Conservation (phyloP, 2,113 vertebrate genomes). For the Cinclus cinclus region DNA sequence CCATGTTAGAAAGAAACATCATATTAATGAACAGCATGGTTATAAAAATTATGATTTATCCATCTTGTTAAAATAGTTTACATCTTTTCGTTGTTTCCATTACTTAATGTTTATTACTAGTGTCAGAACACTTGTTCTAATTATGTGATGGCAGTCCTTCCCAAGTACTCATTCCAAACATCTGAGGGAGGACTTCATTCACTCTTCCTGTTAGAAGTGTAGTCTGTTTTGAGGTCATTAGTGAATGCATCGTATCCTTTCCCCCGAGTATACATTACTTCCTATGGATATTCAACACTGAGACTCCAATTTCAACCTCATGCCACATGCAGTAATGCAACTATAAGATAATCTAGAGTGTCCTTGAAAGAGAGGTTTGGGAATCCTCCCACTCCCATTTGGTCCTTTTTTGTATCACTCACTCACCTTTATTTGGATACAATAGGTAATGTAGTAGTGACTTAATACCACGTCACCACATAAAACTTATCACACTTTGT, state of each 20-base stretch:
- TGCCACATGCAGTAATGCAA: not conserved
- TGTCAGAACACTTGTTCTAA: not conserved
- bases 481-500: not conserved
- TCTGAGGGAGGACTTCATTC: not conserved
- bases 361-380: not conserved
- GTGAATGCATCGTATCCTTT: not conserved
- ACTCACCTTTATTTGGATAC: not conserved
- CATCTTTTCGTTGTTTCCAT: not conserved
- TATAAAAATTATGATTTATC: slow-evolving; percentile 13
- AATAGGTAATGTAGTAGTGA: not conserved
- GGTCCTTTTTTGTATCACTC: not conserved
- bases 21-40: not conserved
- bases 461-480: not conserved
- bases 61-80: not conserved
- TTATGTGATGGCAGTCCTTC: not conserved
- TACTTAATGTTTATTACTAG: not conserved
- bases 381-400: not conserved
- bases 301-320: not conserved
- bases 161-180: not conserved
- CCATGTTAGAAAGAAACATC: not conserved
- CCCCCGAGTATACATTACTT: not conserved
- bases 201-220: not conserved
- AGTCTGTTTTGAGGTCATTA: not conserved
- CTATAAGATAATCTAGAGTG: not conserved
- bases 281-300: not conserved